These are phyloP conservation scores for Brachypodius melanocephalos DNA, from an alignment of 2,113 vertebrate species.

Conservation along the genomic window DNA sequence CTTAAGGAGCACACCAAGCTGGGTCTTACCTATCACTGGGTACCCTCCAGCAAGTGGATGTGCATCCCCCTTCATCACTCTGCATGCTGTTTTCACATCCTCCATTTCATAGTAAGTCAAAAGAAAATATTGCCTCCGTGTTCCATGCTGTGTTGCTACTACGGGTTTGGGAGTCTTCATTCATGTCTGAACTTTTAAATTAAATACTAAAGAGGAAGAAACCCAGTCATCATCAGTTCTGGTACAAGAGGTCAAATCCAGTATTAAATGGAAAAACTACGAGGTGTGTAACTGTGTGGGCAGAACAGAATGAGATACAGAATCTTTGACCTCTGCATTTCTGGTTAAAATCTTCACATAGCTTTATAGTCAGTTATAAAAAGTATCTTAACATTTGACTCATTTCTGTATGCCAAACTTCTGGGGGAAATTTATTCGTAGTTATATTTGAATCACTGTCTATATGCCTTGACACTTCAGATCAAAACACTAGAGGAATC, in stretches of 20 bases:
- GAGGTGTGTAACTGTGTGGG: background rate
- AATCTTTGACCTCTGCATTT: background rate
- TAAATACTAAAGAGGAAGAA: background rate
- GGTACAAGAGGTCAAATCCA: background rate
- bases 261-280: background rate
- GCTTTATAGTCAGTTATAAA: conserved; percentile 26
- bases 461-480: conserved; percentile 2
- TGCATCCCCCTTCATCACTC: background rate
- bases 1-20: background rate
- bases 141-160: background rate
- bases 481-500: conserved; percentile 23
- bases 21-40: background rate
- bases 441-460: conserved; percentile 16
- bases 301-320: background rate
- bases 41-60: background rate
- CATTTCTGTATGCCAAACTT: conserved; percentile 1
- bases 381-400: conserved; percentile 41
- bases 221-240: background rate
- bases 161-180: background rate
- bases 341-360: background rate
- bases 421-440: conserved; percentile 1
- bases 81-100: accelerated
- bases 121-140: background rate
- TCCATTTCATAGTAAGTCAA: background rate
- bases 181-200: background rate